Evolutionary conservation across 23 tunicate genomes (phyloP).

Genomic region (Ciona savignyi): DNA sequence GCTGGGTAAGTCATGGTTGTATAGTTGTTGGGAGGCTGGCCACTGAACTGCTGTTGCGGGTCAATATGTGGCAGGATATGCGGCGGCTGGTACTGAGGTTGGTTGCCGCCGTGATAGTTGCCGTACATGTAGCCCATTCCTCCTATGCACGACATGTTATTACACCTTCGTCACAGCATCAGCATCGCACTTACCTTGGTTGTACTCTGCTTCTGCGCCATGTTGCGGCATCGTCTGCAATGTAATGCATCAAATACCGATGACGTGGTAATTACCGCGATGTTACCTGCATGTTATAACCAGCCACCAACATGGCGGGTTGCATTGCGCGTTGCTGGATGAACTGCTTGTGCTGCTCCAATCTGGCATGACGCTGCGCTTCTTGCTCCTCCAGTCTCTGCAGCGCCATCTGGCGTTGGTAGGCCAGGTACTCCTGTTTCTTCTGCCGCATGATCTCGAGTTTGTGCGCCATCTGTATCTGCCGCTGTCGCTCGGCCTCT

Average conservation of each 20-base stretch:
- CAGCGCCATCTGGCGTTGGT: slow-evolving; percentile 85
- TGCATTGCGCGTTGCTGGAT: slow-evolving; percentile 94
- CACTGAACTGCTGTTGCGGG: background rate
- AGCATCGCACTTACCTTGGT: background rate
- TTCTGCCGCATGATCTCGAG: slow-evolving; percentile 97
- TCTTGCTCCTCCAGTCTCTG: slow-evolving; percentile 92
- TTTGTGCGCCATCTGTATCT: slow-evolving; percentile 94
- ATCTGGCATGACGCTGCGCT: slow-evolving; percentile 68
- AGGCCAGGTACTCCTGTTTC: slow-evolving; percentile 94
- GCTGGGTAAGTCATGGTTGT: background rate
- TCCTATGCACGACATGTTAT: too few relatives aligned
- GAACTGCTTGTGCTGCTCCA: slow-evolving; percentile 79
- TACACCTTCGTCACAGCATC: background rate
- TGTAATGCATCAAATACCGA: background rate
- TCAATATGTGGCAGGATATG: background rate
- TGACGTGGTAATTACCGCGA: background rate
- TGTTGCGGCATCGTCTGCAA: background rate
- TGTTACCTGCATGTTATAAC: slow-evolving; percentile 71
- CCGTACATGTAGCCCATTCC: too few relatives aligned
- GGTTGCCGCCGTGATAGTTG: background rate
- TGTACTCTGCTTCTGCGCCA: background rate
- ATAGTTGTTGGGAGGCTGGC: background rate
- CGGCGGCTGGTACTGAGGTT: background rate
- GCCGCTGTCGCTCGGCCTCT: slow-evolving; percentile 89
- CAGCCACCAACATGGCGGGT: slow-evolving; percentile 78